A percentile compares a stretch with the other conserved stretches of the same genome.
Evolutionary conservation across 2,888 invertebrate species (phyloP).

Genomic region (Hydrotaea cyrtoneurina): DNA sequence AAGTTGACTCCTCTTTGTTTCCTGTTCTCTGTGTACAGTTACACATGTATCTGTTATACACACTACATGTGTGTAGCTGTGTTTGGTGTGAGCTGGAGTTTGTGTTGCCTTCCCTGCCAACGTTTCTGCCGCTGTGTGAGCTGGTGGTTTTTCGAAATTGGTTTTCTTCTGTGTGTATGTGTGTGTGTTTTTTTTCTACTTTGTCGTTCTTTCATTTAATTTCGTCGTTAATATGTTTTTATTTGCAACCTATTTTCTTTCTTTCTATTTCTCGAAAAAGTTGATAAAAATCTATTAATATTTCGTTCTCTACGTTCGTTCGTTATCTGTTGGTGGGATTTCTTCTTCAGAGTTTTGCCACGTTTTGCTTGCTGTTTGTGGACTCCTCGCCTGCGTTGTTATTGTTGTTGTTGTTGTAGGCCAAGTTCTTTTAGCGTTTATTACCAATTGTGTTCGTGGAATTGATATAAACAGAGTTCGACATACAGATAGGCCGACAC

Average conservation of each 20-base stretch:
- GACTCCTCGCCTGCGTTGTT: background rate
- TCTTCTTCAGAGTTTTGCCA: no score
- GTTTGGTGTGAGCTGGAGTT: background rate
- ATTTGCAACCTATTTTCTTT: constrained; percentile 42
- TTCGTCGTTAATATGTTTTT: constrained; percentile 55
- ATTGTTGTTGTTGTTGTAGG: background rate
- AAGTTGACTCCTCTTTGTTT: constrained; percentile 47
- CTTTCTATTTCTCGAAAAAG: constrained; percentile 44
- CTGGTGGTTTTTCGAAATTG: constrained; percentile 39
- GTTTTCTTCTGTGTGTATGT: constrained; percentile 24
- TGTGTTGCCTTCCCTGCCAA: constrained; percentile 6
- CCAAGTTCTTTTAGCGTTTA: background rate
- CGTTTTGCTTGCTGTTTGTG: no score
- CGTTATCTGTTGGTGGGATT: background rate
- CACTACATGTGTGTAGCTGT: background rate
- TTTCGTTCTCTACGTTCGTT: background rate
- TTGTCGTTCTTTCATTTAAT: constrained; percentile 49
- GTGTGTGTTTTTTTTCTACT: constrained; percentile 22
- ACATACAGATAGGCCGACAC: background rate
- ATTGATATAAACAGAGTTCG: background rate
- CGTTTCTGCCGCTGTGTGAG: background rate
- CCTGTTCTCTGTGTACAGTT: constrained; percentile 1
- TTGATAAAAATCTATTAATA: constrained; percentile 34
- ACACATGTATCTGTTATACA: background rate
- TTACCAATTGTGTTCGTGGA: background rate